Evolutionary conservation across 2,797 vertebrate genomes (phyloP).

Genomic region (Sternotherus odoratus): DNA sequence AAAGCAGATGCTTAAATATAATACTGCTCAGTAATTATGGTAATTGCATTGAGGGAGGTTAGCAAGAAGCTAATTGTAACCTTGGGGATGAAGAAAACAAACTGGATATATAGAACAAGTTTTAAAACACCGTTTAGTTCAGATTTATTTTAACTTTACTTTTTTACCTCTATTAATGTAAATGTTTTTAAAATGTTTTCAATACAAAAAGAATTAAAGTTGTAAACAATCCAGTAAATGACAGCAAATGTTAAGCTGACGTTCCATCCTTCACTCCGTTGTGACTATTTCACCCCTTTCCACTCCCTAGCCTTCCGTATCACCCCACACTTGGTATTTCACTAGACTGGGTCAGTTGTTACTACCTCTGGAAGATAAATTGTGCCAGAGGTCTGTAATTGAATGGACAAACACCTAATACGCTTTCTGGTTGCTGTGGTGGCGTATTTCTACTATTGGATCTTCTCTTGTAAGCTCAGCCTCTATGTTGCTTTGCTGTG

Average conservation of each 20-base stretch:
- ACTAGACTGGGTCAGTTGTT: background rate
- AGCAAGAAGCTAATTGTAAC: constrained; percentile 64
- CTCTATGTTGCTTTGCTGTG: background rate
- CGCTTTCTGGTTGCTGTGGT: constrained; percentile 4
- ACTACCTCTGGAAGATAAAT: background rate
- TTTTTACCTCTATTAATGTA: background rate
- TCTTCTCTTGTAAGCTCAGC: background rate
- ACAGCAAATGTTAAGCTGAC: background rate
- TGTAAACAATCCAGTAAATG: background rate
- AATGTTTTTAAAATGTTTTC: background rate
- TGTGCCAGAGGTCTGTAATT: background rate
- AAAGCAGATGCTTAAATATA: constrained; percentile 44
- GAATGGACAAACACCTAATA: background rate
- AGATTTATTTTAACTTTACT: background rate
- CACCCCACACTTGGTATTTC: background rate
- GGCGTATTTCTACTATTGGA: background rate
- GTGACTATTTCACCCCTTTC: background rate
- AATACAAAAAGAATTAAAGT: background rate
- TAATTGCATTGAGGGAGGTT: constrained; percentile 40
- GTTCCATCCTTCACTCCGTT: background rate
- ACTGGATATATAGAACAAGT: background rate
- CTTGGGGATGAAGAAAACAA: constrained; percentile 22
- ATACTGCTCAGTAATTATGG: constrained; percentile 42
- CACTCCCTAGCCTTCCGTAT: background rate
- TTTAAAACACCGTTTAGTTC: constrained; percentile 22